Conservation (phyloP, 2,113 vertebrate species). For the Ophiodon elongatus region DNA sequence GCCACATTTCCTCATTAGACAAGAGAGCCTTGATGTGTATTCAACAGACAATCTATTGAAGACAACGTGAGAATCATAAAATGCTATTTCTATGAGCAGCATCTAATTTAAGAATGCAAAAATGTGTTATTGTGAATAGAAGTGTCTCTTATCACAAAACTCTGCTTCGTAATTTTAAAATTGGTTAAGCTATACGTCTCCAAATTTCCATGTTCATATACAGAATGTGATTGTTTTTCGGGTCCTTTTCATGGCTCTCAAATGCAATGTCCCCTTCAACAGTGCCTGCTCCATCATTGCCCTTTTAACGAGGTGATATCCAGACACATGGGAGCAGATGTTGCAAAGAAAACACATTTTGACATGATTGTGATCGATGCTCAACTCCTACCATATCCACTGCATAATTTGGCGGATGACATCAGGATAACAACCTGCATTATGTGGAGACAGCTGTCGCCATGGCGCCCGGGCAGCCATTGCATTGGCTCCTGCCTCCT, state of each 20-base stretch:
- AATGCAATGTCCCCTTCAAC: constrained; percentile 47
- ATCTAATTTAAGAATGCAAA: neutral
- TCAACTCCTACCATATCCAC: constrained; percentile 58
- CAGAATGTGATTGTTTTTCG: constrained; percentile 31
- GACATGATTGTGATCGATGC: constrained; percentile 80
- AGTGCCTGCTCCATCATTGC: constrained; percentile 59
- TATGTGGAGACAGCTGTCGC: constrained; percentile 81
- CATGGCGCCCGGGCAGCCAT: constrained; percentile 68
- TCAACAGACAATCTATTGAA: neutral
- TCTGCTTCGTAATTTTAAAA: constrained; percentile 1
- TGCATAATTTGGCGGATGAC: constrained; percentile 76
- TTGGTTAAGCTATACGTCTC: neutral
- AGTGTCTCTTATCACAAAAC: constrained; percentile 3
- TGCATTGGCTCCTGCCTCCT: constrained; percentile 65
- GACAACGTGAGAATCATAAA: constrained; percentile 9
- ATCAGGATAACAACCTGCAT: constrained; percentile 80
- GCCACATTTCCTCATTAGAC: constrained; percentile 25
- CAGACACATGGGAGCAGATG: constrained; percentile 79
- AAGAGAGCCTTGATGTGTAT: neutral
- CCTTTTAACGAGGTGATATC: constrained; percentile 78
- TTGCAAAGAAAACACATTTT: constrained; percentile 76
- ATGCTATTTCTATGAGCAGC: neutral
- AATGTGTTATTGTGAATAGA: constrained; percentile 14
- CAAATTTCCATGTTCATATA: neutral
- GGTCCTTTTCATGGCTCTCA: constrained; percentile 23